Base-by-base conservation (phyloP, 2,888 invertebrate species). In the Silvanus unidentatus region DNA sequence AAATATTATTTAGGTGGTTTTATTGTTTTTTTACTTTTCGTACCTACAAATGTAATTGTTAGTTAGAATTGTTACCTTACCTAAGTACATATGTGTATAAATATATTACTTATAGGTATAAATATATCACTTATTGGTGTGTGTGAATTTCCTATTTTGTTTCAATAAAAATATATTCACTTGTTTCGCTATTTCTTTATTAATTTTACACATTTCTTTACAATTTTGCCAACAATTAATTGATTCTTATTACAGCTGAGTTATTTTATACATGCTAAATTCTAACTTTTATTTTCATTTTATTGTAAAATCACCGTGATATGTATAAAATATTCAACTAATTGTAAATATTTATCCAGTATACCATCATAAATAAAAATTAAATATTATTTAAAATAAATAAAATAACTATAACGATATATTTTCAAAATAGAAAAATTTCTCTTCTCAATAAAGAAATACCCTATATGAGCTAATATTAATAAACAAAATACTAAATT, bases 171-270 rank as follows among this genome's bases (percentile, higher is more conserved):
- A 22, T 22, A 22, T 22, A 5, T 37, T 22, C 8, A 22, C 12
- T 27, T 32, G 41, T 44, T 46, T 43, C 43, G 38, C 46, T 48
- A 52, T 42, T 41, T 27, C 8, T 50, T 52, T 50, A 53, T 51
- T 52, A 50, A 39, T 49, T 49, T 47, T 52, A 52, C 52, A 54
- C 48, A 48, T 51, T 54, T 54, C 45, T 54, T 47, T 54, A 52
- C 52, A 52, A 50, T 44, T 42, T 47, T 47, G 46, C 44, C 49
- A 49, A 49, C 50, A 49, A 53, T 22, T 36, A 50, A 22, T 22
- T 22, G 22, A 22, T 22, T 22, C 50, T 41, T 52, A 44, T 45
- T 16, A 49, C 39, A 44, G 44, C 42, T 49, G 40, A 42, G 34
- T 27, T 45, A 42, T 45, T 40, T 42, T 37, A 16, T 14, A 36